Base-by-base conservation (phyloP, 2,797 vertebrate genomes). In the Florisuga fusca region DNA sequence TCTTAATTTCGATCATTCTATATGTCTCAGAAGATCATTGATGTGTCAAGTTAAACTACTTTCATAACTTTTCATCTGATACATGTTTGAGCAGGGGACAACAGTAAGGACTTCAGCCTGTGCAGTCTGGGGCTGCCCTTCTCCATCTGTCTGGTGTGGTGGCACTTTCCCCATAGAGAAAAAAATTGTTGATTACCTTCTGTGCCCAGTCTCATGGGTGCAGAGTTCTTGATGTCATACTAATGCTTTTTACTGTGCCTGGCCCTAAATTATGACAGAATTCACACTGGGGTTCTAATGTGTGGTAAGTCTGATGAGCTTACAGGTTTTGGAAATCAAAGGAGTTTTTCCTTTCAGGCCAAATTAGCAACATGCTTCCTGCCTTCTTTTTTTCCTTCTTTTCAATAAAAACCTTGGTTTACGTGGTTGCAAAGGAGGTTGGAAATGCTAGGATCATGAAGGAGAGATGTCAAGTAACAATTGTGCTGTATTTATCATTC, bases 21-120 rank as follows among this genome's bases (percentile, higher is more conserved):
- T 27, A 38, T 71, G 38, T 41, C 59, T 48, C 45, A 59, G 57
- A 51, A 45, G 45, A 12, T 53, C 9, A 6, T 29, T 63, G 21
- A 48, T 34, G 71, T 51, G 29, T 82, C 21, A 23, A 46, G 33
- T 17, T 64, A 38, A 87, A 18, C 46, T 67, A 41, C 38, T 63
- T 33, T 78, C 33, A 34, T 36, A 5, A 12, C 29, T 84, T 43
- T 0, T 41, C 13, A 0, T 8, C 5, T 25, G n/a, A 17, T 4
- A 13, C 59, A 34, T 71, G 25, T 61, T 72, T 29, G 71, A 64
- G 69, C 23, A 45, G 48, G 13, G 53, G 38, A 27, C 33, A 36
- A 13, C 17, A 4, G 2, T 31, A 38, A 76, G 33, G 29, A 76
- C 29, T 36, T 50, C 4, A 18, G 22, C 2, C 15, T 33, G 26